These are phyloP conservation scores for Tanaodytes sp. DNA, from an alignment of 2,888 invertebrate species.

Conservation along the genomic window DNA sequence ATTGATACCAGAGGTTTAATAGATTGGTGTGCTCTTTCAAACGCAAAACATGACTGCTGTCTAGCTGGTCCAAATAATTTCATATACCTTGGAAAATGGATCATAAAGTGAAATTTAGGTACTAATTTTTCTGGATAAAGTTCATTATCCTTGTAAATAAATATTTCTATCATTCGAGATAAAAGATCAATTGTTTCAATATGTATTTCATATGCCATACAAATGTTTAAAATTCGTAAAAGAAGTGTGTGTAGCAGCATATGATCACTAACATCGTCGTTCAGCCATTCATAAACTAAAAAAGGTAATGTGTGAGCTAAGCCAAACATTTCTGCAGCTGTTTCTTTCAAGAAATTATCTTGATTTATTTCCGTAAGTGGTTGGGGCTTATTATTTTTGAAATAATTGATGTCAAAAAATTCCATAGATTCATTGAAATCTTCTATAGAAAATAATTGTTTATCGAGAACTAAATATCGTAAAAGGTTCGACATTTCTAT, in stretches of 20 bases:
- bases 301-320: conserved; percentile 55
- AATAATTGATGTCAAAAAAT: not conserved
- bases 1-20: no score
- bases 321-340: conserved; percentile 51
- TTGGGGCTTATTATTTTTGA: not conserved
- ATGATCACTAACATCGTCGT: conserved; percentile 27
- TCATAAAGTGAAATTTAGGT: conserved; percentile 53
- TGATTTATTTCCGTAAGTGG: not conserved
- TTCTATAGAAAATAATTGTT: no score
- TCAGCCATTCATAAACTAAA: conserved; percentile 51
- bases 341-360: conserved; percentile 49
- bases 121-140: conserved; percentile 47
- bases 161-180: conserved; percentile 52
- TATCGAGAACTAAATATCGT: not conserved
- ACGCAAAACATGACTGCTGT: conserved; percentile 52
- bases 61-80: conserved; percentile 43
- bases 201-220: conserved; percentile 53
- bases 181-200: conserved; percentile 42
- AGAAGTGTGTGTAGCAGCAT: conserved; percentile 34
- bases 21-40: conserved; percentile 51
- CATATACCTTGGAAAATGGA: conserved; percentile 48
- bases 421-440: no score
- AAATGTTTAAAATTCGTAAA: conserved; percentile 54
- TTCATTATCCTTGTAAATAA: conserved; percentile 30
- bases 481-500: no score